Percentiles rank a stretch among this genome's conserved stretches.
These are phyloP conservation scores for Erpetoichthys calabaricus DNA, from an alignment of 2,797 vertebrate genomes.

Conservation along the genomic window DNA sequence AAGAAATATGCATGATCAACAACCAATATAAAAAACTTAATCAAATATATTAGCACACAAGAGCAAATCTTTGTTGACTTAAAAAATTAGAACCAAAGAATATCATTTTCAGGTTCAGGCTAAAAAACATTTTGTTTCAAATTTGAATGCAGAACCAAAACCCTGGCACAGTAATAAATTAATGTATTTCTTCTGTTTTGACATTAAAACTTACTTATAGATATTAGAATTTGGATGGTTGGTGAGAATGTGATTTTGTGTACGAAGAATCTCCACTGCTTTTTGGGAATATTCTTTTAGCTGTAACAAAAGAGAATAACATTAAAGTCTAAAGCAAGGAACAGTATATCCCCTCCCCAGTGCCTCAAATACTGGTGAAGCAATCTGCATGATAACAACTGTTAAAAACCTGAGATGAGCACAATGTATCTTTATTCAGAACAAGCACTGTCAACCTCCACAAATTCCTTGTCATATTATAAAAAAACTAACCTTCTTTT, in stretches of 20 bases:
- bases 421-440: background rate
- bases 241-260: slow-evolving; percentile 95
- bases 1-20: no score
- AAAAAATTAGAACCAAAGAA: no score
- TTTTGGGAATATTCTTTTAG: slow-evolving; percentile 96
- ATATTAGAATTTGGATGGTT: slow-evolving; percentile 98
- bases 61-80: no score
- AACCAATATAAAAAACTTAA: no score
- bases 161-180: no score
- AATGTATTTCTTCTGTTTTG: no score
- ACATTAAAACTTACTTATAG: slow-evolving; percentile 70
- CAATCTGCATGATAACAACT: background rate
- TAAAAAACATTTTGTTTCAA: no score
- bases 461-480: background rate
- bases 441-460: background rate
- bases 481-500: slow-evolving; percentile 72
- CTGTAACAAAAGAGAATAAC: slow-evolving; percentile 38
- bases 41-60: no score
- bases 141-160: no score
- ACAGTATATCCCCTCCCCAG: background rate
- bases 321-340: slow-evolving; percentile 7
- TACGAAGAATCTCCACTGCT: slow-evolving; percentile 87
- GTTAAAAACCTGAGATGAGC: background rate
- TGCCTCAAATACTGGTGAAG: background rate
- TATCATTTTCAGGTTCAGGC: no score